phyloP scores from a whole-genome alignment of 2,888 invertebrate genomes.

The Oasisia sp. region DNA sequence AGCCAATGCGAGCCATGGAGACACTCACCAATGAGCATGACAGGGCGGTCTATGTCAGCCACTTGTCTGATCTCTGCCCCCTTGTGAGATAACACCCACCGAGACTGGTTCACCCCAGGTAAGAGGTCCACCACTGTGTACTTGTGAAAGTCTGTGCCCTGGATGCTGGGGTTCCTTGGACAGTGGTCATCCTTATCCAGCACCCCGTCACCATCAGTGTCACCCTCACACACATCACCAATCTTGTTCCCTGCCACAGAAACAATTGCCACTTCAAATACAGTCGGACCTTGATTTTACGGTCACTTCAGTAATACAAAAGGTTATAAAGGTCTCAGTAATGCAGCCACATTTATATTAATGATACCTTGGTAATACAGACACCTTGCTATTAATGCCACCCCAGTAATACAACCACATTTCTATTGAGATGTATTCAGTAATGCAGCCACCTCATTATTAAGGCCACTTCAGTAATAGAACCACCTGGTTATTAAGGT shows the following conservation, averaged over 20 bases:
- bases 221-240: constrained; percentile 87
- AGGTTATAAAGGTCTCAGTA: too few species aligned
- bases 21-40: constrained; percentile 51
- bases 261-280: constrained; percentile 71
- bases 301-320: background rate
- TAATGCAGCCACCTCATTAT: too few species aligned
- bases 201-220: constrained; percentile 84
- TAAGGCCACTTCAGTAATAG: too few species aligned
- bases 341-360: too few species aligned
- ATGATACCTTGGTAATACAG: too few species aligned
- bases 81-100: constrained; percentile 70
- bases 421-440: too few species aligned
- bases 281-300: background rate
- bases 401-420: too few species aligned
- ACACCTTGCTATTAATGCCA: too few species aligned
- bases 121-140: constrained; percentile 80
- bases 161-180: constrained; percentile 91
- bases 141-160: constrained; percentile 87
- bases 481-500: too few species aligned
- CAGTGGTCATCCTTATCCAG: constrained; percentile 87
- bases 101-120: constrained; percentile 1
- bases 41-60: constrained; percentile 46
- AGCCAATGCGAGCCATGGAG: background rate
- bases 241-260: constrained; percentile 68
- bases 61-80: constrained; percentile 76